A percentile compares a stretch with the other conserved stretches of the same genome.
Conservation (phyloP, 2,888 invertebrate genomes). For the Dicycla oo region DNA sequence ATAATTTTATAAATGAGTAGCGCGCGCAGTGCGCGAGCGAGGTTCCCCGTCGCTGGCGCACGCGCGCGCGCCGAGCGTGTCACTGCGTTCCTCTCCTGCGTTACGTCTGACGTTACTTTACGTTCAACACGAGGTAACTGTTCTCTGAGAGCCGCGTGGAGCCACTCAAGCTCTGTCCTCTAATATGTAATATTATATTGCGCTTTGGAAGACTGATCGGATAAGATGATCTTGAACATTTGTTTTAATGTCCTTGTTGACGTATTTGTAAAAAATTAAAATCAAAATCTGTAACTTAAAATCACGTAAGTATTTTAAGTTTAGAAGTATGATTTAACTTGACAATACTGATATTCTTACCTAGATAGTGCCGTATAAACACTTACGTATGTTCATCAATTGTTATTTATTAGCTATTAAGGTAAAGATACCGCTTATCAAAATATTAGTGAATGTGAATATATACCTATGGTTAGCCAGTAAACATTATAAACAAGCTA, state of each 20-base stretch:
- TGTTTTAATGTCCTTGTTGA: conserved; percentile 66
- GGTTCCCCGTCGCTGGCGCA: conserved; percentile 78
- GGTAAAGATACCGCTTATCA: conserved; percentile 53
- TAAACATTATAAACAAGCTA: conserved; percentile 62
- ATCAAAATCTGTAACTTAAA: conserved; percentile 62
- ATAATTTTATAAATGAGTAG: conserved; percentile 78
- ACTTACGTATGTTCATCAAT: conserved; percentile 54
- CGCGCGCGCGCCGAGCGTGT: conserved; percentile 53
- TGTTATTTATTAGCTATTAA: conserved; percentile 61
- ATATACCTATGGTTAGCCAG: conserved; percentile 58
- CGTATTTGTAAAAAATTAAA: conserved; percentile 63
- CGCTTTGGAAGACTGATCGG: conserved; percentile 79
- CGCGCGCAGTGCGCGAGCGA: conserved; percentile 76
- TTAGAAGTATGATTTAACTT: conserved; percentile 64
- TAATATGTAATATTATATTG: conserved; percentile 76
- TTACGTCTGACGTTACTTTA: conserved; percentile 63
- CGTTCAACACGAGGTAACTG: conserved; percentile 57
- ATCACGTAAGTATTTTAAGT: conserved; percentile 62
- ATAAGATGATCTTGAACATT: conserved; percentile 72
- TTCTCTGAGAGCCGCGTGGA: conserved; percentile 68
- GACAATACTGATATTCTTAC: conserved; percentile 65
- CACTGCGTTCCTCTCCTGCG: conserved; percentile 59
- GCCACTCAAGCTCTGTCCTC: conserved; percentile 71
- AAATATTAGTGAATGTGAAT: conserved; percentile 58
- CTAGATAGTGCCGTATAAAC: conserved; percentile 62